Base-by-base conservation (phyloP, 2,113 vertebrate genomes). In the Psittacara wagleri region DNA sequence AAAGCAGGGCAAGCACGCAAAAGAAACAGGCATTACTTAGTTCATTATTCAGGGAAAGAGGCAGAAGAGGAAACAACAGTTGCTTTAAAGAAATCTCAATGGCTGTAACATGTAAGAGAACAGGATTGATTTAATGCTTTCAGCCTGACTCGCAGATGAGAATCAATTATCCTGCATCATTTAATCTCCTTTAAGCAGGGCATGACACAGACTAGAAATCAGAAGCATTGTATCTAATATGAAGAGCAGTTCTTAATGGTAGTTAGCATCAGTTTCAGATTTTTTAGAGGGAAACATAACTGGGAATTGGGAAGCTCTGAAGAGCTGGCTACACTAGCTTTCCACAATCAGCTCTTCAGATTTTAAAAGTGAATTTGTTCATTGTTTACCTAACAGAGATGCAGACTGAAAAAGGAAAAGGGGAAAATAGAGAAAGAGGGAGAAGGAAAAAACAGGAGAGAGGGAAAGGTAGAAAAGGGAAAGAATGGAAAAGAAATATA, bases 151-250 rank as follows among this genome's bases (percentile, higher is more conserved):
- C 87, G 55, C 83, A 92, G 75, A 87, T 89, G 95, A 96, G 88
- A 97, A 97, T 97, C 96, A 97, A 94, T 96, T 97, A 93, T 94
- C 46, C 88, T 86, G 80, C 25, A 22, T 83, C 92, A 73, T 92
- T 96, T 96, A 95, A 97, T 97, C 95, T 96, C 84, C 88, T 96
- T 96, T 97, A 97, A 92, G 76, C 94, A 96, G 73, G 88, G 92
- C 81, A 84, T 48, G 77, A 88, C 88, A 93, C 75, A 90, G 90
- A 90, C 41, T 59, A 95, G 69, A 96, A 97, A 92, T 79, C 49
- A 90, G 88, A 90, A 88, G 55, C 78, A 46, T 48, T 54, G 0
- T 48, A 49, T 68, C 67, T 82, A 88, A 64, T 48, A 83, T n/a
- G 39, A 90, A 77, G 28, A 91, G 39, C 52, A 72, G 46, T 62